Evolutionary conservation across 2,888 invertebrate species (phyloP).

Genomic region (Anaspis maculata): DNA sequence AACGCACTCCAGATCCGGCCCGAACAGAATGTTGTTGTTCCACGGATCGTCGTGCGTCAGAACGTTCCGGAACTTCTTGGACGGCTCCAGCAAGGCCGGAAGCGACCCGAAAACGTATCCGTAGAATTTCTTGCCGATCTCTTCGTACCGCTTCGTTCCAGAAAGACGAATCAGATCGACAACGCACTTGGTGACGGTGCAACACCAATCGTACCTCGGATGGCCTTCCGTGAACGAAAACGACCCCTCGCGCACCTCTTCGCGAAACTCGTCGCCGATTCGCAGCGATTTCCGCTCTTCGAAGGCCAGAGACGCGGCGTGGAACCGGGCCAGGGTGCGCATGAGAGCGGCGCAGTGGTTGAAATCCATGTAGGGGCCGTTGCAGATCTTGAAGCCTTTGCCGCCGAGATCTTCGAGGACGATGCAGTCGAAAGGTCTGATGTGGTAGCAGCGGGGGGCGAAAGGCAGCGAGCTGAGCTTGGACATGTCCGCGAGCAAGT

Average conservation of each 20-base stretch:
- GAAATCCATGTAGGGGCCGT: too few species aligned
- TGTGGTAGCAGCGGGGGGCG: constrained; percentile 38
- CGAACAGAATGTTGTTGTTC: constrained; percentile 56
- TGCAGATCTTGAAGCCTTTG: constrained; percentile 31
- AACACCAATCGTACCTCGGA: constrained; percentile 30
- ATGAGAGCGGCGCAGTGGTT: constrained; percentile 15
- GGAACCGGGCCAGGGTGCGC: constrained; percentile 42
- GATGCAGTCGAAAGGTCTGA: constrained; percentile 37
- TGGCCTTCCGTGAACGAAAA: constrained; percentile 29
- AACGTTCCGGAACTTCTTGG: constrained; percentile 43
- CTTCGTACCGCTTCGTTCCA: constrained; percentile 5
- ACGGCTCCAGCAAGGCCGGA: constrained; percentile 25
- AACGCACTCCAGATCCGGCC: constrained; percentile 42
- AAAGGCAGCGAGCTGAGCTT: constrained; percentile 6
- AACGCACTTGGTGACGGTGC: constrained; percentile 20
- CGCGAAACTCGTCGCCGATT: constrained; percentile 23
- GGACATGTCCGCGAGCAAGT: constrained; percentile 25
- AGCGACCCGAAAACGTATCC: constrained; percentile 21
- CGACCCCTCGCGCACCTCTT: constrained; percentile 24
- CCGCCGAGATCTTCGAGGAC: constrained; percentile 44
- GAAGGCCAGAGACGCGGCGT: constrained; percentile 46
- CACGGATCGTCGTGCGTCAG: constrained; percentile 56
- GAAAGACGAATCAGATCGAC: constrained; percentile 22
- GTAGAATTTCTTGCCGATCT: constrained; percentile 16
- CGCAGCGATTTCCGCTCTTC: constrained; percentile 37